Conservation (phyloP, 2,888 invertebrate genomes). For the Polietes domitor region DNA sequence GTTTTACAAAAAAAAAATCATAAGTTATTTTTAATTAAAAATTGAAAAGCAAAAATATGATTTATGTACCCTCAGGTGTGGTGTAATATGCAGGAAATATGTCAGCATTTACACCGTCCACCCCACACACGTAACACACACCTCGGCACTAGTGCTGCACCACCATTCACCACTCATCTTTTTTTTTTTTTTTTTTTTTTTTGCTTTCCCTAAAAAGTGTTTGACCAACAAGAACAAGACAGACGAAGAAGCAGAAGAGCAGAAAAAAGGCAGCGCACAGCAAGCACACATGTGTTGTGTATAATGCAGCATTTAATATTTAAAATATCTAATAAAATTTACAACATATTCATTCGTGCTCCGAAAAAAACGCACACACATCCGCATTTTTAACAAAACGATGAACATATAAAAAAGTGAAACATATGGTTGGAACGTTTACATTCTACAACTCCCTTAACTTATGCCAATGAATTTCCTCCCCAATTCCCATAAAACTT, state of each 20-base stretch:
- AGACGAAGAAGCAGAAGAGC: background rate
- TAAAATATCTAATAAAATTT: slow-evolving; percentile 37
- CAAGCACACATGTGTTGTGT: background rate
- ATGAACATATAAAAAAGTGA: slow-evolving; percentile 10
- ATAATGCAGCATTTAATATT: slow-evolving; percentile 33
- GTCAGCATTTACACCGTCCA: slow-evolving; percentile 21
- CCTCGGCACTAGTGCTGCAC: too few relatives aligned
- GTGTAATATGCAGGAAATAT: slow-evolving; percentile 19
- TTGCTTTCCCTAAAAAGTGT: background rate
- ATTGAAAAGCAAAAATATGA: slow-evolving; percentile 38
- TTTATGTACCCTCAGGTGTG: slow-evolving; percentile 47
- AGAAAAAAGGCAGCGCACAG: too few relatives aligned
- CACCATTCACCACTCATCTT: too few relatives aligned
- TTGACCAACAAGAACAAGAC: background rate
- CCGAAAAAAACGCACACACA: background rate
- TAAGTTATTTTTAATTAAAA: slow-evolving; percentile 32
- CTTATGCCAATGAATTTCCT: background rate
- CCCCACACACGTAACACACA: background rate
- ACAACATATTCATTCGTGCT: slow-evolving; percentile 5
- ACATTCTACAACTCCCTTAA: background rate
- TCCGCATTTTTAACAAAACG: background rate
- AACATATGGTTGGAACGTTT: slow-evolving; percentile 12
- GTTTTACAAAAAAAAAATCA: background rate
- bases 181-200: too few relatives aligned
- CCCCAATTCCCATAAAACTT: background rate